Conservation (phyloP, 2,113 vertebrate species). For the Turnix velox region DNA sequence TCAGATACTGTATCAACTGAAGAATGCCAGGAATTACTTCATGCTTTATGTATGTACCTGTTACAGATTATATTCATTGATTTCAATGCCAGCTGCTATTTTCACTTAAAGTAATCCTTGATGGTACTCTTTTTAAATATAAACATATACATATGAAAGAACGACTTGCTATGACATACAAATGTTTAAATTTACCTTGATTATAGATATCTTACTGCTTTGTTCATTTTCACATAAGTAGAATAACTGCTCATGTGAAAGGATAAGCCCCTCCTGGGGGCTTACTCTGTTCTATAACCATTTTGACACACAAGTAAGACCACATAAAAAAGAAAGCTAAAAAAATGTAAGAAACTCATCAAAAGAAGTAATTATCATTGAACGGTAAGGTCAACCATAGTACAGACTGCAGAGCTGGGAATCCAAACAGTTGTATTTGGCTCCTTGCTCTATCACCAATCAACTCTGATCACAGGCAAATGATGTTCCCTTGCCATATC, state of each 20-base stretch:
- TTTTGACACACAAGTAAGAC: background rate
- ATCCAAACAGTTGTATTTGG: background rate
- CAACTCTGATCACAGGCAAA: background rate
- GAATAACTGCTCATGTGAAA: too few species aligned
- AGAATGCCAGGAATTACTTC: conserved; percentile 78
- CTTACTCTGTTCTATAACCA: background rate
- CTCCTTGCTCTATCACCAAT: background rate
- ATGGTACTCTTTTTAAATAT: background rate
- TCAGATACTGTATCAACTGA: conserved; percentile 66
- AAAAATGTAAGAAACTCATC: background rate
- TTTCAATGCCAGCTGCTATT: conserved; percentile 74
- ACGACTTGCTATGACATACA: background rate
- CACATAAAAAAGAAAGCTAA: background rate
- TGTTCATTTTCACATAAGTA: background rate
- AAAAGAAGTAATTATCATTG: background rate
- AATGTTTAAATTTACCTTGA: background rate
- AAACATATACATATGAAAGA: background rate
- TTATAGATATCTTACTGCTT: background rate
- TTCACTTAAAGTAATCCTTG: conserved; percentile 40
- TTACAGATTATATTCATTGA: conserved; percentile 70
- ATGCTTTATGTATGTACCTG: conserved; percentile 70
- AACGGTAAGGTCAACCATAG: background rate
- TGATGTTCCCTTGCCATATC: background rate
- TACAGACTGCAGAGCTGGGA: background rate
- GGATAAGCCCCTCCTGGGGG: background rate